Evolutionary conservation across 1,140 invertebrate species (phyloP).

Genomic region (Hermetia illucens): DNA sequence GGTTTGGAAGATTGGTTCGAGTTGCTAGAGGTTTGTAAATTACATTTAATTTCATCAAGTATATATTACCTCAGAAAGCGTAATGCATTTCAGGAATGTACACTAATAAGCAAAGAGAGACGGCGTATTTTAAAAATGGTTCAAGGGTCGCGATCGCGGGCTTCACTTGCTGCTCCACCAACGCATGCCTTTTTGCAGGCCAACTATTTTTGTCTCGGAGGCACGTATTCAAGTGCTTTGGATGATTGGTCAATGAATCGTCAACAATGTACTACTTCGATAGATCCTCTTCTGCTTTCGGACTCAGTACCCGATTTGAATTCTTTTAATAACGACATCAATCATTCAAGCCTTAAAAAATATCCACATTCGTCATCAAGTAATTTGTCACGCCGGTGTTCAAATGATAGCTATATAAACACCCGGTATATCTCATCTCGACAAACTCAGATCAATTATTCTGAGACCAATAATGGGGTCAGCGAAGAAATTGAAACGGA

Average conservation of each 20-base stretch:
- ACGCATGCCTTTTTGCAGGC: constrained; percentile 26
- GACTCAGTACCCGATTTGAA: constrained; percentile 29
- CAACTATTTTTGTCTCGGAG: constrained; percentile 23
- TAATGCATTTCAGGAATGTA: constrained; percentile 34
- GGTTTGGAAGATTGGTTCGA: constrained; percentile 47
- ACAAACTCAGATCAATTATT: constrained; percentile 25
- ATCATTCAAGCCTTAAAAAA: constrained; percentile 28
- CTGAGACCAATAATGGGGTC: constrained; percentile 24
- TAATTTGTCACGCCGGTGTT: constrained; percentile 20
- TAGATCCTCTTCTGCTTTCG: constrained; percentile 27
- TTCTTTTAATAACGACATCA: constrained; percentile 26
- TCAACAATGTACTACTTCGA: constrained; percentile 23
- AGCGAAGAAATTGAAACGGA: constrained; percentile 28
- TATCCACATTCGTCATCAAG: constrained; percentile 16
- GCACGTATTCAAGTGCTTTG: constrained; percentile 28
- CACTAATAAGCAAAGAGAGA: constrained; percentile 41
- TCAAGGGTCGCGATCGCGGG: constrained; percentile 31
- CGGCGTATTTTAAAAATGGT: constrained; percentile 36
- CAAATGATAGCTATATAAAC: constrained; percentile 23
- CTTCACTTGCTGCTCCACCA: constrained; percentile 25
- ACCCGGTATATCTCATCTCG: constrained; percentile 21
- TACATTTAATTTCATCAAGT: background rate
- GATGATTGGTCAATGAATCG: constrained; percentile 36
- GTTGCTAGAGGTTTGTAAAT: constrained; percentile 30
- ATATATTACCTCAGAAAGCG: too few species aligned